A percentile compares a stretch with the other conserved stretches of the same genome.
Evolutionary conservation across 2,113 vertebrate genomes (phyloP).

Genomic region (Upupa epops): DNA sequence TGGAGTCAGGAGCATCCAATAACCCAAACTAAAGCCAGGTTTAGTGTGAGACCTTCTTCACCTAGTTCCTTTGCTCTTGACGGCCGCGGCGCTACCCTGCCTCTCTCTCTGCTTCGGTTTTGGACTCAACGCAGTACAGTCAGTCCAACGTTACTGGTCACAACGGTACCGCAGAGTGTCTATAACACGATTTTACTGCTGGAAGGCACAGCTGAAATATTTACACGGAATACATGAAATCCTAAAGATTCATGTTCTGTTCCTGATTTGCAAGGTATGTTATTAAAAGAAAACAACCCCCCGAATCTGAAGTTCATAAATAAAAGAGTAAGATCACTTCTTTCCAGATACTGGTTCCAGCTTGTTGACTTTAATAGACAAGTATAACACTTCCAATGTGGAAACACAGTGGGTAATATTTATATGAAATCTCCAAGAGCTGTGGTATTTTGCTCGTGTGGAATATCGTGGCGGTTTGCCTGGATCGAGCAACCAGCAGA

Average conservation of each 20-base stretch:
- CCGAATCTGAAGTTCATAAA: slow-evolving; percentile 67
- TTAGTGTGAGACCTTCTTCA: slow-evolving; percentile 42
- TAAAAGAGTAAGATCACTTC: slow-evolving; percentile 60
- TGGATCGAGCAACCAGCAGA: slow-evolving; percentile 93
- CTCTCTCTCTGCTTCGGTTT: slow-evolving; percentile 58
- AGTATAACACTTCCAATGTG: slow-evolving; percentile 74
- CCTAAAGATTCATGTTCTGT: slow-evolving; percentile 49
- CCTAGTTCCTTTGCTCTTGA: slow-evolving; percentile 30
- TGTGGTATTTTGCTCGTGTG: slow-evolving; percentile 77
- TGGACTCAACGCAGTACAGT: slow-evolving; percentile 39
- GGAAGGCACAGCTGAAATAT: slow-evolving; percentile 60
- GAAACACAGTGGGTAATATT: slow-evolving; percentile 90
- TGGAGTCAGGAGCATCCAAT: slow-evolving; percentile 11
- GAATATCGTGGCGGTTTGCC: slow-evolving; percentile 84
- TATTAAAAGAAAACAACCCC: slow-evolving; percentile 48
- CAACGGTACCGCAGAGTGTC: slow-evolving; percentile 31
- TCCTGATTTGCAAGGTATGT: slow-evolving; percentile 63
- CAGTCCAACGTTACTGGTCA: slow-evolving; percentile 66
- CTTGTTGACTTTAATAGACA: slow-evolving; percentile 79
- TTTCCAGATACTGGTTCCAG: slow-evolving; percentile 69
- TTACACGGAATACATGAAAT: slow-evolving; percentile 53
- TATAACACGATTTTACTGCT: slow-evolving; percentile 61
- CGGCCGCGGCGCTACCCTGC: background rate
- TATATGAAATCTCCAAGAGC: slow-evolving; percentile 80
- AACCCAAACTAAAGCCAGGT: slow-evolving; percentile 25